Conservation (phyloP, 64 coral and sea anemone genomes). For the Montipora foliosa region DNA sequence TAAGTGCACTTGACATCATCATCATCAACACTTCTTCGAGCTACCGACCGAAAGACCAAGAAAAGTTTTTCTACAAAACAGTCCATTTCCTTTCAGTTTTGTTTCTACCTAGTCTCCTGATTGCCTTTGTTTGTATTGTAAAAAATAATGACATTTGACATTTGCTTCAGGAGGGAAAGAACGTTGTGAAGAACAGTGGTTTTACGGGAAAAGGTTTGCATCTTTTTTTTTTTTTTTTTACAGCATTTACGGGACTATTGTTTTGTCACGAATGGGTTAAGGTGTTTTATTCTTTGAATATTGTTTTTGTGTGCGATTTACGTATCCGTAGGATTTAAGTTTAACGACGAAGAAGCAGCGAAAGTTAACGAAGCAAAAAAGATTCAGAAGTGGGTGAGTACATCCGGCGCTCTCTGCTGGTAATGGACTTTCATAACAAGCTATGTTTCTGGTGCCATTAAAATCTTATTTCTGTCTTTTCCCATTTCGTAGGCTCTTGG, state of each 20-base stretch:
- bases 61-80: no score
- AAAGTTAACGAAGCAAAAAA: conserved; percentile 96
- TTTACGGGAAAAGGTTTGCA: conserved; percentile 91
- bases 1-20: no score
- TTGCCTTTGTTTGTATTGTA: no score
- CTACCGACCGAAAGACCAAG: no score
- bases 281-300: background rate
- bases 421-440: background rate
- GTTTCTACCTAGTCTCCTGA: background rate
- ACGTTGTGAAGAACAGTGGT: conserved; percentile 88
- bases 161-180: conserved; percentile 95
- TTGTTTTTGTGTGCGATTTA: no score
- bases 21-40: no score
- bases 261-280: background rate
- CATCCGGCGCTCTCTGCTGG: background rate
- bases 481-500: conserved; percentile 77
- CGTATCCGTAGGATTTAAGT: conserved; percentile 3
- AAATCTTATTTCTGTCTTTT: background rate
- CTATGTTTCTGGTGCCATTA: background rate
- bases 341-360: conserved; percentile 92
- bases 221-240: background rate
- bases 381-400: conserved; percentile 98
- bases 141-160: no score
- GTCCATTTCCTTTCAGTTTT: background rate
- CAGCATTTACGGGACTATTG: background rate